These are phyloP conservation scores for Brachyopa scutellaris DNA, from an alignment of 2,888 invertebrate genomes.

Conservation along the genomic window DNA sequence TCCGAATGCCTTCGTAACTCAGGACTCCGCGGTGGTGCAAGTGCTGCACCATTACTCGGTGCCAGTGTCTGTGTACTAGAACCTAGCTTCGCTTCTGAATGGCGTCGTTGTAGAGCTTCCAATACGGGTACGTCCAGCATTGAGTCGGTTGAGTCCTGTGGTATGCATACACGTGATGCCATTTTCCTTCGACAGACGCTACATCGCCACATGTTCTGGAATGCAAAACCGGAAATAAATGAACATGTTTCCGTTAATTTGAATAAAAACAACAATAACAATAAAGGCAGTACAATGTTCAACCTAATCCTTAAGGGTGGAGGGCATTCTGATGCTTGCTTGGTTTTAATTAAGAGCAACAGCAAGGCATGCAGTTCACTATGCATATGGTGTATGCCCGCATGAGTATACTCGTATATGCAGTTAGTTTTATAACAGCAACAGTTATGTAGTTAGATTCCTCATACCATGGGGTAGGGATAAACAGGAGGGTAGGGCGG, in stretches of 20 bases:
- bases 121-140: constrained; percentile 90
- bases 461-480: not conserved
- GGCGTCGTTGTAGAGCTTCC: constrained; percentile 90
- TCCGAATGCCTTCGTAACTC: constrained; percentile 92
- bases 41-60: constrained; percentile 83
- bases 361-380: not conserved
- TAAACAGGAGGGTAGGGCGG: not conserved
- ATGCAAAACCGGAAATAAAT: constrained; percentile 42
- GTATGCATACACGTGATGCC: constrained; percentile 88
- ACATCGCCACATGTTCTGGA: constrained; percentile 91
- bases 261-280: not conserved
- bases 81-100: constrained; percentile 89
- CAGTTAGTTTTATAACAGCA: too few relatives aligned
- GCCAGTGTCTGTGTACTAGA: constrained; percentile 83
- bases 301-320: not conserved
- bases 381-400: not conserved
- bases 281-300: constrained; percentile 1
- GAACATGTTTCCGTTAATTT: constrained; percentile 25
- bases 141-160: constrained; percentile 93
- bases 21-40: constrained; percentile 92
- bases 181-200: constrained; percentile 93
- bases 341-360: constrained; percentile 18
- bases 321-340: not conserved
- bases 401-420: too few relatives aligned
- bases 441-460: constrained; percentile 14